Percentiles rank a stretch among this genome's conserved stretches.
These are phyloP conservation scores for Melospiza melodia DNA, from an alignment of 2,113 vertebrate genomes.

Conservation along the genomic window DNA sequence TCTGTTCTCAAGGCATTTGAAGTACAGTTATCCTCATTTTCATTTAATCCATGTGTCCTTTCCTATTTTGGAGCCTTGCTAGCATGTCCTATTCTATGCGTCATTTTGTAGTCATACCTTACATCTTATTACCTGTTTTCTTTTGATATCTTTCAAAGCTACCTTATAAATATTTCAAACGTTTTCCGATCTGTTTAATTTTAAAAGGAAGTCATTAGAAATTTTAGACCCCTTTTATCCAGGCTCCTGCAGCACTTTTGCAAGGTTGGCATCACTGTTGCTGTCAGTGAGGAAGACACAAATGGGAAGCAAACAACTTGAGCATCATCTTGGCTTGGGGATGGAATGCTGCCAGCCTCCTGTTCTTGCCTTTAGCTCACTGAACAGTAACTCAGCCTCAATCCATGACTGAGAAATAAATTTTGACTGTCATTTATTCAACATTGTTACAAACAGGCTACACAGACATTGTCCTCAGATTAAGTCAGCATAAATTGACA, in stretches of 20 bases:
- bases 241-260: not conserved
- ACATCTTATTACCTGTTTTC: not conserved
- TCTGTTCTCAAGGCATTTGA: not conserved
- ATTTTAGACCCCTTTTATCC: not conserved
- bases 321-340: not conserved
- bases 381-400: not conserved
- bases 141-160: not conserved
- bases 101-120: not conserved
- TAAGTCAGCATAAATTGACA: not conserved
- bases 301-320: not conserved
- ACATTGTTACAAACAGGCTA: not conserved
- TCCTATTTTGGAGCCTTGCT: not conserved
- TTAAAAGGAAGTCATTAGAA: not conserved
- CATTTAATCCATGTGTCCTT: not conserved
- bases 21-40: not conserved
- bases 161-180: not conserved
- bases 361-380: not conserved
- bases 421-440: constrained; percentile 18
- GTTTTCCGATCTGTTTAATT: constrained; percentile 2
- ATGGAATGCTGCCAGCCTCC: not conserved
- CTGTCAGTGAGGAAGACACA: not conserved
- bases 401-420: not conserved
- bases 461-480: not conserved
- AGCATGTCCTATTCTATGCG: not conserved
- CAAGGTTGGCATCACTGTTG: not conserved